Evolutionary conservation across 2,888 invertebrate species (phyloP), one percentile per base, ranked within the genome.

Genomic region (Hyposoter dolosus): DNA sequence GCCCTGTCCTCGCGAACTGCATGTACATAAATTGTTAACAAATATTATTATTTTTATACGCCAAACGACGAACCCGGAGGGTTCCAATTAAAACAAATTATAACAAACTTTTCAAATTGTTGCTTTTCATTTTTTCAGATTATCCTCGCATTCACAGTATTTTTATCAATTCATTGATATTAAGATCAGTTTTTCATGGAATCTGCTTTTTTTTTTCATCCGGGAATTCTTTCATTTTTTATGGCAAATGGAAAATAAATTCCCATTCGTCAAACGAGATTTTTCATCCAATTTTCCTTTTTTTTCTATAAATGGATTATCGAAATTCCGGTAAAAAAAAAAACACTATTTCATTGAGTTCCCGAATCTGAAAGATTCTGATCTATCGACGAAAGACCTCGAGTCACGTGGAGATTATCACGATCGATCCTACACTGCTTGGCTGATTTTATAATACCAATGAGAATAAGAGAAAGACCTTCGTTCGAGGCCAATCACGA

Each of bases 21-120:
- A 86, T 86, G 86, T 86, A 86, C 77, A 86, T 86, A 84, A 66
- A 74, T 66, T 68, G 78, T 53, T 86, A 79, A 85, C 47, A 56
- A 69, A 76, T 84, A 79, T 82, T 74, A 66, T 86, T 75, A 68
- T 69, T 77, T 69, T 77, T 78, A 19, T 69, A 56, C 60, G 63
- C 66, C 53, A 78, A 77, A 85, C 71, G 60, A 83, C 5, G 28
- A 68, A 43, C 50, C 15, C 53, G 72, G 80, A 23, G 53, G 32
- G 47, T 32, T 35, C 50, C 23, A 71, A 63, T 43, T 4, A 65
- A 65, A 81, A 28, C n/a, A 35, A 45, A 76, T 17, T 35, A 35
- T 50, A 47, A 35, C 28, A 32, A 23, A n/a, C 35, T 43, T 56
- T 6, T 68, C 35, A 32, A 45, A 23, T 19, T 40, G 17, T 17